Percentiles rank a stretch among this genome's conserved stretches.
These are phyloP conservation scores for Alloplasta piceator DNA, from an alignment of 2,888 invertebrate genomes.

Conservation along the genomic window DNA sequence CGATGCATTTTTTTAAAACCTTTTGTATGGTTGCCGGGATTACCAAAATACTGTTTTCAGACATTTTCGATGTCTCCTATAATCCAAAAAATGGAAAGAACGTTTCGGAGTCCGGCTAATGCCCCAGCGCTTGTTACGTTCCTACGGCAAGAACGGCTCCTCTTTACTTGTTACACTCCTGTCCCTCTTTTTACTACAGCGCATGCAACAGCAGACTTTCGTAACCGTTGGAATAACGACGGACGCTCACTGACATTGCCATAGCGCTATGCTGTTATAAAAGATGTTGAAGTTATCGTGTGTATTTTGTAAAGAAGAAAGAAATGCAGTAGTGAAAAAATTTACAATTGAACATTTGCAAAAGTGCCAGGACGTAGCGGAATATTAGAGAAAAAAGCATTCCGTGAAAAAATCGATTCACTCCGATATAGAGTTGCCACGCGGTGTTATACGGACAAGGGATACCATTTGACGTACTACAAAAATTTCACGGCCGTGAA, in stretches of 20 bases:
- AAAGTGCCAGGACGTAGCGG: constrained; percentile 4
- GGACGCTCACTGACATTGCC: no score
- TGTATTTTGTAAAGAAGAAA: constrained; percentile 16
- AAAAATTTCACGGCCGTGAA: constrained; percentile 19
- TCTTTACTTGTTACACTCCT: not conserved
- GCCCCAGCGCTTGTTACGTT: not conserved
- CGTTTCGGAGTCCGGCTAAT: not conserved
- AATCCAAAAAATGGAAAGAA: no score
- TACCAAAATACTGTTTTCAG: no score
- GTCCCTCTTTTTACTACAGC: not conserved
- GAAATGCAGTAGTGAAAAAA: not conserved
- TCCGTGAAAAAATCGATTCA: constrained; percentile 17
- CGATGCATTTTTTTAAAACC: not conserved
- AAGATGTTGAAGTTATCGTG: not conserved
- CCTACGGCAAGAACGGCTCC: not conserved
- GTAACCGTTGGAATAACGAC: no score
- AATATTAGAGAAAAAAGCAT: constrained; percentile 11
- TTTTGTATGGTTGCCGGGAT: not conserved
- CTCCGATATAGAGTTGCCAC: constrained; percentile 13
- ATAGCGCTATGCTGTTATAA: not conserved
- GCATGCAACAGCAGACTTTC: not conserved
- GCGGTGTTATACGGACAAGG: not conserved
- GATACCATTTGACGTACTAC: constrained; percentile 9
- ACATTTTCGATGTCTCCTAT: no score
- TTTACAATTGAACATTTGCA: not conserved